Evolutionary conservation across 1,140 invertebrate species (phyloP).

Genomic region (Papilio aristodemus): DNA sequence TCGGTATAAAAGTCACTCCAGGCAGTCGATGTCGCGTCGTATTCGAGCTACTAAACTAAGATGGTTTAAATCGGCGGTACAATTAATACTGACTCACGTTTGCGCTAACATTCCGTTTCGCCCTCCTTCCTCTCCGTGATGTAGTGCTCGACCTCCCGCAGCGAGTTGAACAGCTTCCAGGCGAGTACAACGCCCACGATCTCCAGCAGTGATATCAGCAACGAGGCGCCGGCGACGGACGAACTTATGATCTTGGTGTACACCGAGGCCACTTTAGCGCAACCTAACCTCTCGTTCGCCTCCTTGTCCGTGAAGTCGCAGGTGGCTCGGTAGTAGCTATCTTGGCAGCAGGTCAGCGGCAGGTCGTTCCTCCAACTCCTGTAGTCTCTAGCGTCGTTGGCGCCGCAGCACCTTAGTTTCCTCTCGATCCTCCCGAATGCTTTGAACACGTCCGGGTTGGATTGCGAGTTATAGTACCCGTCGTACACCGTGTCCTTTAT

Average conservation of each 20-base stretch:
- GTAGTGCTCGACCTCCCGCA: slow-evolving; percentile 71
- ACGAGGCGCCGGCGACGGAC: slow-evolving; percentile 65
- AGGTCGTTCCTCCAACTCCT: slow-evolving; percentile 72
- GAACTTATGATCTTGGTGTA: slow-evolving; percentile 76
- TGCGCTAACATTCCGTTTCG: slow-evolving; percentile 69
- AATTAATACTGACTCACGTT: slow-evolving; percentile 46
- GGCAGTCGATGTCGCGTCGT: slow-evolving; percentile 49
- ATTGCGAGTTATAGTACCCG: slow-evolving; percentile 72
- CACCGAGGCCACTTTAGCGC: slow-evolving; percentile 73
- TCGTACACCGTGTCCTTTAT: slow-evolving; percentile 76
- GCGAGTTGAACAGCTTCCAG: slow-evolving; percentile 68
- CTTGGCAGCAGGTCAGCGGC: slow-evolving; percentile 67
- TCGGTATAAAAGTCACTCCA: slow-evolving; percentile 45
- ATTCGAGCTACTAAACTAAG: slow-evolving; percentile 38
- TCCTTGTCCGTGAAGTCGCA: slow-evolving; percentile 76
- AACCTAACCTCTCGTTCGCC: slow-evolving; percentile 72
- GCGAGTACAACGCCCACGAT: slow-evolving; percentile 64
- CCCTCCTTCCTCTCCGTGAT: slow-evolving; percentile 72
- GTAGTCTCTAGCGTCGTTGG: slow-evolving; percentile 74
- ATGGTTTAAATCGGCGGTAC: slow-evolving; percentile 40
- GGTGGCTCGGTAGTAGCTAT: slow-evolving; percentile 66
- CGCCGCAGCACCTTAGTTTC: slow-evolving; percentile 70
- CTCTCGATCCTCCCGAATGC: slow-evolving; percentile 69
- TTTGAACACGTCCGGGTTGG: slow-evolving; percentile 67
- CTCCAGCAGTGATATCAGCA: slow-evolving; percentile 65